Evolutionary conservation across 2,888 invertebrate species (phyloP).

Genomic region (Andricus quercusramuli): DNA sequence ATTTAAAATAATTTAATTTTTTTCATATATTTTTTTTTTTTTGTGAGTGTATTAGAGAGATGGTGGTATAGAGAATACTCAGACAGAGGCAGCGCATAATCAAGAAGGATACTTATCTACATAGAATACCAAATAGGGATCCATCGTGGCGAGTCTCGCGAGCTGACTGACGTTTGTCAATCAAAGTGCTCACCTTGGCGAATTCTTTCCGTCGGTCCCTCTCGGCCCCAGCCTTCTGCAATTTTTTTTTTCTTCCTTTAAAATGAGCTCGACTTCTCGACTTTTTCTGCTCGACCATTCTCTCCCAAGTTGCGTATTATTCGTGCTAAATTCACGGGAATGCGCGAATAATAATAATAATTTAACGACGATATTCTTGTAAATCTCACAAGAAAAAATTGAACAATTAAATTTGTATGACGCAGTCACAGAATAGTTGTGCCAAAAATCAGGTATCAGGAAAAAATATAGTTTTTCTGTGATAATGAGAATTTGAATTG

Average conservation of each 20-base stretch:
- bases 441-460: no score
- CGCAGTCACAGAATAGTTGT: no score
- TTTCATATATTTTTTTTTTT: no score
- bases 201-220: slow-evolving; percentile 65
- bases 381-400: no score
- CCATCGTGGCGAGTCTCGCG: slow-evolving; percentile 68
- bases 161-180: slow-evolving; percentile 77
- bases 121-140: slow-evolving; percentile 76
- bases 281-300: slow-evolving; percentile 13
- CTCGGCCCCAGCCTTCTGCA: slow-evolving; percentile 27
- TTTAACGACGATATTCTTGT: neutral
- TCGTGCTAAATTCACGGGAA: slow-evolving; percentile 11
- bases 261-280: slow-evolving; percentile 40
- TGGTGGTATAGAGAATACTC: slow-evolving; percentile 49
- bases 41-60: slow-evolving; percentile 36
- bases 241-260: slow-evolving; percentile 48
- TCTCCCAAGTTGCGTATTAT: slow-evolving; percentile 15
- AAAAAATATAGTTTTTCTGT: no score
- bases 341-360: slow-evolving; percentile 32
- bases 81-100: slow-evolving; percentile 55
- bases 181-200: slow-evolving; percentile 75
- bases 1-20: no score
- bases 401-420: no score
- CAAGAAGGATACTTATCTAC: slow-evolving; percentile 72
- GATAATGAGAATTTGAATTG: no score